These are phyloP conservation scores for Habroteleia sp. DNA, from an alignment of 2,888 invertebrate genomes.

Conservation along the genomic window DNA sequence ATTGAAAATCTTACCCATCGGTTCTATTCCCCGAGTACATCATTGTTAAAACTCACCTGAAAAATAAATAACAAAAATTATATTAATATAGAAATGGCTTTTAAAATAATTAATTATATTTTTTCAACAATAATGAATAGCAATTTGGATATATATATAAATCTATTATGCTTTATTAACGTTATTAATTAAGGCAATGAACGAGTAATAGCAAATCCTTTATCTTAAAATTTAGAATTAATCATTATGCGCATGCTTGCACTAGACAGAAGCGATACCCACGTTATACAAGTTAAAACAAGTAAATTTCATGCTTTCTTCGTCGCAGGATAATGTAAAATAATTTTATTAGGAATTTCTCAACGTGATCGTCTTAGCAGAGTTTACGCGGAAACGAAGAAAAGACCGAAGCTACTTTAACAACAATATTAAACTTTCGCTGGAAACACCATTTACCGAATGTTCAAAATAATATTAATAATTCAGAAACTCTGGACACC, in stretches of 20 bases:
- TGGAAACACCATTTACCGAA: slow-evolving; percentile 6
- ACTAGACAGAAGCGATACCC: not conserved
- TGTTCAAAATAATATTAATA: slow-evolving; percentile 22
- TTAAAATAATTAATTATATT: too few species aligned
- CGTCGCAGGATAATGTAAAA: slow-evolving; percentile 12
- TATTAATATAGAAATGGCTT: not conserved
- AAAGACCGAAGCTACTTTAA: not conserved
- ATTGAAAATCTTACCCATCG: not conserved
- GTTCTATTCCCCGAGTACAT: too few species aligned
- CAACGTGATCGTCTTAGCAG: slow-evolving; percentile 11
- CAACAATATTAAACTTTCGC: slow-evolving; percentile 10
- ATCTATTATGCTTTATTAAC: slow-evolving; percentile 11
- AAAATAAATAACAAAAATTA: slow-evolving; percentile 18
- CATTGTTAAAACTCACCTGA: slow-evolving; percentile 46
- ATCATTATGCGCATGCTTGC: not conserved
- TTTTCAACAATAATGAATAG: too few species aligned
- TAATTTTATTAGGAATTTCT: slow-evolving; percentile 18
- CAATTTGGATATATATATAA: too few species aligned
- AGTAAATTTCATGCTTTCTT: slow-evolving; percentile 9
- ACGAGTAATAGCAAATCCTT: slow-evolving; percentile 5
- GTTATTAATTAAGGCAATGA: slow-evolving; percentile 11
- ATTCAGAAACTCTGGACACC: not conserved
- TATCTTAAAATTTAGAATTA: slow-evolving; percentile 6
- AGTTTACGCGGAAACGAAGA: not conserved
- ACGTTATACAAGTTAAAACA: slow-evolving; percentile 3